Base-by-base conservation (phyloP, 2,888 invertebrate species). In the Morinoia aosen region DNA sequence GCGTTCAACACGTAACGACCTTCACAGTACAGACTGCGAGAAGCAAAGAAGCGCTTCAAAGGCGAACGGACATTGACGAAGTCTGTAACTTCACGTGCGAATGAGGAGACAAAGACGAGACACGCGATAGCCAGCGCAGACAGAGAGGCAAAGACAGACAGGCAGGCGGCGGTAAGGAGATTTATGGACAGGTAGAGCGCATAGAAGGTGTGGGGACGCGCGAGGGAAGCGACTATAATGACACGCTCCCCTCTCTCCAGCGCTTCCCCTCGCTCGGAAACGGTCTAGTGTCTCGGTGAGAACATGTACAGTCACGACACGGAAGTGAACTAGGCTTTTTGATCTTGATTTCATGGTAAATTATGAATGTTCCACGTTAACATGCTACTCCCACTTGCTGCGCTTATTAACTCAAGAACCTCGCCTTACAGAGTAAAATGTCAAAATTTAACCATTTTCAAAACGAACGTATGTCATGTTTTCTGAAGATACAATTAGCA, bases 161-260 rank as follows among this genome's bases (percentile, higher is more conserved):
- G 90, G 39, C 90, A 56, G 93, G 57, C 93, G 93, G 93, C 56
- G 33, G 93, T 93, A 14, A 93, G 57, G 93, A 57, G 93, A 93
- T 93, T 93, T 93, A 93, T 93, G 93, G 93, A 93, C 93, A 93
- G 93, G 93, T 93, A 93, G 33, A 57, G 93, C n/a, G 40, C 48
- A 16, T 25, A 48, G 93, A 93, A 93, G 58, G 93, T 58, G 93
- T 57, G 93, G 93, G 93, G 48, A 39, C 39, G 33, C 48, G 57
- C 57, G 57, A 48, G 90, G 90, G 48, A 90, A 90, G 90, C 90
- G 90, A 90, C 90, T 40, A 48, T 90, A 90, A 90, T 90, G 90
- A 90, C 90, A 48, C 90, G 39, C 90, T 90, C 39, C 90, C 90
- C 90, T 90, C 90, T 39, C 90, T 90, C 40, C 40, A 16, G 5